phyloP scores from a whole-genome alignment of 2,113 vertebrate species.

The Cacatua alba region DNA sequence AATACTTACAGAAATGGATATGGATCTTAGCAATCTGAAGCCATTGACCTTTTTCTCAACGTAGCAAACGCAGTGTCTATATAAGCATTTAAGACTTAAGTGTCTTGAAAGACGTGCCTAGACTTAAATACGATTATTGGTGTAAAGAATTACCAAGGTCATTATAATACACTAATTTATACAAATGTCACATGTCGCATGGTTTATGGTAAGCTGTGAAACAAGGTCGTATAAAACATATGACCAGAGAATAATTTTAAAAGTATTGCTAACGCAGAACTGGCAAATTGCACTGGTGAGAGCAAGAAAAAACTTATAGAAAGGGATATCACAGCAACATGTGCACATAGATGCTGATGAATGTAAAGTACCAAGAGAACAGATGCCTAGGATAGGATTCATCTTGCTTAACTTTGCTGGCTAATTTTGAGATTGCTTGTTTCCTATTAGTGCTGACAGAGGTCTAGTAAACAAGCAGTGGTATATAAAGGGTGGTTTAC shows the following conservation, averaged over 20 bases:
- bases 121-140: neutral
- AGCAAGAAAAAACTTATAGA: neutral
- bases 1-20: neutral
- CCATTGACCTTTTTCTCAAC: slow-evolving; percentile 17
- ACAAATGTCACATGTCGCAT: neutral
- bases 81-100: neutral
- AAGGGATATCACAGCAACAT: neutral
- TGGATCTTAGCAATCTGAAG: neutral
- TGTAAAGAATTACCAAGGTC: neutral
- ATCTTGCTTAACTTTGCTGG: neutral
- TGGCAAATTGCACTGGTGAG: neutral
- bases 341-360: neutral
- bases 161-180: neutral
- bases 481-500: neutral
- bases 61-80: neutral
- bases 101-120: neutral
- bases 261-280: neutral
- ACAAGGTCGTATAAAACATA: neutral
- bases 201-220: neutral
- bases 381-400: neutral
- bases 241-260: neutral
- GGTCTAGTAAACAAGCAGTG: neutral
- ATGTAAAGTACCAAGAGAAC: neutral
- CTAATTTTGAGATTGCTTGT: neutral
- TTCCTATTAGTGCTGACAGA: neutral